These are phyloP conservation scores for Brachyistius frenatus DNA, from an alignment of 2,113 vertebrate species.

Conservation along the genomic window DNA sequence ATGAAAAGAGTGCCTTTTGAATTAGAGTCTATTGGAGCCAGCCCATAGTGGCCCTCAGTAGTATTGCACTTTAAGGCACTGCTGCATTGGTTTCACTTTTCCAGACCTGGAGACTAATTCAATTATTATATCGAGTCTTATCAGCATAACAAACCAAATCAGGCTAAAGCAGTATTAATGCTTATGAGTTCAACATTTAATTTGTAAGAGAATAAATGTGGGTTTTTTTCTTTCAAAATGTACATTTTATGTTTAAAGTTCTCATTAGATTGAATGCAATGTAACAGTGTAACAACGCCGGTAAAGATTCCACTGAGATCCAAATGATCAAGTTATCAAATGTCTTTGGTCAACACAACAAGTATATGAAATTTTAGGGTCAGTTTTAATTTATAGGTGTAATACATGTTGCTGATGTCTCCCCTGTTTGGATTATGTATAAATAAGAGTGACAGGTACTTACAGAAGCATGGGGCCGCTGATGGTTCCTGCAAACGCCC, in stretches of 20 bases:
- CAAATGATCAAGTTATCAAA: background rate
- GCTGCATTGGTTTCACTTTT: no score
- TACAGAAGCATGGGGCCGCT: slow-evolving; percentile 93
- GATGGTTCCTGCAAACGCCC: slow-evolving; percentile 89
- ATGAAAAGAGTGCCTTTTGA: no score
- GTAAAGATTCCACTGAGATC: background rate
- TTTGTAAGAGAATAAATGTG: no score
- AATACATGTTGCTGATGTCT: background rate
- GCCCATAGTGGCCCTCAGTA: no score
- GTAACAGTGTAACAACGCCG: background rate
- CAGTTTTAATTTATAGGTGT: background rate
- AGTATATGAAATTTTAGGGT: background rate
- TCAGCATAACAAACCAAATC: no score
- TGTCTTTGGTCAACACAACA: background rate
- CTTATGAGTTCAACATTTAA: no score
- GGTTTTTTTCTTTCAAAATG: background rate
- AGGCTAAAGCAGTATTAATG: no score
- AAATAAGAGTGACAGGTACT: slow-evolving; percentile 79
- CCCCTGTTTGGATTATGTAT: background rate
- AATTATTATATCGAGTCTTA: no score
- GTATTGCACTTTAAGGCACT: no score
- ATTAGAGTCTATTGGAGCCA: no score
- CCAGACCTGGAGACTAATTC: no score
- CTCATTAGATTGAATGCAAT: background rate
- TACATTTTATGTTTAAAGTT: background rate